These are phyloP conservation scores for Dinocampus coccinellae DNA, from an alignment of 2,888 invertebrate species.

Conservation along the genomic window DNA sequence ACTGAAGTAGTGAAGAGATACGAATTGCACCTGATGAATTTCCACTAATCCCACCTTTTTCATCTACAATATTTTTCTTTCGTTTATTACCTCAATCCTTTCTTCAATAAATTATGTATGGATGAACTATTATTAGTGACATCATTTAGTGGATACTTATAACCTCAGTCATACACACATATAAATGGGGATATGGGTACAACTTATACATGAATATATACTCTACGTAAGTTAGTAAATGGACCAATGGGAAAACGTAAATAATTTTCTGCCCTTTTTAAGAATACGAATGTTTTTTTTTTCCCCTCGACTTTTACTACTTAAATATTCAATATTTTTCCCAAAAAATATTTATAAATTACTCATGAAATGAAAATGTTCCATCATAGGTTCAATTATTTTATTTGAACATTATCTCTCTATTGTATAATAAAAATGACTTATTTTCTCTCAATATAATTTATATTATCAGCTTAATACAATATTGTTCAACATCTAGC, in stretches of 20 bases:
- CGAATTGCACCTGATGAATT: background rate
- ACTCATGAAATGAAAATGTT: too few relatives aligned
- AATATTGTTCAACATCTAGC: conserved; percentile 12
- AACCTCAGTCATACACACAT: conserved; percentile 25
- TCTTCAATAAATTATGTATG: background rate
- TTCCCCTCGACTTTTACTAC: background rate
- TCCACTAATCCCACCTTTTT: background rate
- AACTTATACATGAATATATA: background rate
- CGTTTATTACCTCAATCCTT: conserved; percentile 12
- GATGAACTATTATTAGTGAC: background rate
- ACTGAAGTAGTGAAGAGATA: background rate
- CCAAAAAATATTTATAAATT: too few relatives aligned
- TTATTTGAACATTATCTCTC: too few relatives aligned
- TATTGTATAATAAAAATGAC: background rate
- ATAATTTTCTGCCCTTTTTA: background rate
- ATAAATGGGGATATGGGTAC: background rate
- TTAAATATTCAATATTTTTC: too few relatives aligned
- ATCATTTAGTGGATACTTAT: background rate
- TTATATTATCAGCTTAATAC: conserved; percentile 33
- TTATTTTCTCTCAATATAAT: conserved; percentile 13
- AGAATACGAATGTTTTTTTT: background rate
- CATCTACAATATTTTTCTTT: background rate
- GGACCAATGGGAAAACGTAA: conserved; percentile 1
- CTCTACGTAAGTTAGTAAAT: background rate
- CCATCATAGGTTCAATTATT: too few relatives aligned